Base-by-base conservation (phyloP, 1,140 invertebrate genomes). In the Ganaspis sp. region DNA sequence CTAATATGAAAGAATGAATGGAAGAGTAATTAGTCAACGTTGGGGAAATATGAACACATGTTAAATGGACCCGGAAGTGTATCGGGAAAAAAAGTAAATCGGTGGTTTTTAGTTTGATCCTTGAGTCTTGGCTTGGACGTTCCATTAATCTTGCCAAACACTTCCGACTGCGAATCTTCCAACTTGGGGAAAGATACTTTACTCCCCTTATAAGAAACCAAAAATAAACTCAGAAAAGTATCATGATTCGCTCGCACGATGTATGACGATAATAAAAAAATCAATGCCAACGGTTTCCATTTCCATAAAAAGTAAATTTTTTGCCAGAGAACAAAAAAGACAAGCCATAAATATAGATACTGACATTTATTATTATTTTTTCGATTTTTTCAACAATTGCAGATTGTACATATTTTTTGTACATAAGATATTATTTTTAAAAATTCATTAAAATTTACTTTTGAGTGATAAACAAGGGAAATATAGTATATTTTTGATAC, bases 121-220 rank as follows among this genome's bases (percentile, higher is more conserved):
- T 69, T 49, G 38, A 38, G 29, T 40, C 17, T 53, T 29, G 73
- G 53, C 76, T 73, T 71, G 72, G 34, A 19, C 53, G 45, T 64
- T 75, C 54, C 78, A 74, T 80, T 80, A 80, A 80, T 80, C 78
- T 80, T 70, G 9, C 69, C 53, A 72, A 23, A 74, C 29, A 73
- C 75, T 80, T 80, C 72, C 78, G 78, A 71, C 71, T 72, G 19
- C 29, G 70, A 77, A 40, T 72, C 37, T 49, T 53, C 34, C 29
- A 54, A 73, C 72, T 64, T 64, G 58, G 15, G 58, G n/a, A 64
- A 64, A 64, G 12, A 58, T 58, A 64, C 58, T 64, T 29, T 6
- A 11, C 23, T 26, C 12, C 26, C 12, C 26, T 64, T n/a, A 26
- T 29, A 29, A 64, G 21, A n/a, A 64, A 64, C 58, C 21, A 64